Evolutionary conservation across 1,140 invertebrate genomes (phyloP), one percentile per base, ranked within the genome.

Genomic region (Episyrphus balteatus): DNA sequence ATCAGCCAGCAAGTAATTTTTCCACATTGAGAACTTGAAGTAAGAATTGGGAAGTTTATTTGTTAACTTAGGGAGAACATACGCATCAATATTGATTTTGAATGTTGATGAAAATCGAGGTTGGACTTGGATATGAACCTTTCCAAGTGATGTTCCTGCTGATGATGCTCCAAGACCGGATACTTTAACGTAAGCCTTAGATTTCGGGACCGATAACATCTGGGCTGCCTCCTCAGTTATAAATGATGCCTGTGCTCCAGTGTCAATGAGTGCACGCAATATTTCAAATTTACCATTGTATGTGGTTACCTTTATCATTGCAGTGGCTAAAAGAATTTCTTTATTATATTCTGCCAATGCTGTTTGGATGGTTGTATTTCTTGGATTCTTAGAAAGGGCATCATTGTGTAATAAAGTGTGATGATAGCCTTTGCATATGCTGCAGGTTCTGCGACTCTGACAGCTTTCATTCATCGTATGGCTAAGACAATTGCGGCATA

Each of bases 1-100:
- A 53, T 65, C 56, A 2, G 61, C 57, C 33, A 65, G 41, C 50
- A 30, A 14, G 19, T 44, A 36, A 21, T 46, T 38, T 12, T 44
- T 12, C 15, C 43, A 38, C 40, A 56, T 43, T 33, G 11, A 19
- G 8, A 33, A 32, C 14, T 33, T 30, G n/a, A 42, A 17, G 19
- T 21, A 31, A 6, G 15, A 2, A 13, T 14, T 2, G 19, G 42
- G 46, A 10, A 37, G 7, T 13, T 36, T 31, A 3, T 42, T 34
- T 5, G 44, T 11, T 19, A 47, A 31, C 14, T 47, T 41, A 13
- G 15, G 13, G 10, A 45, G 15, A 3, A 49, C 44, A n/a, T 37
- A n/a, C 14, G 32, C 43, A 9, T 49, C 47, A 0, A 49, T 32
- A 30, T 39, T 41, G 3, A 42, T 39, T 31, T 15, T 39, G 40